These are phyloP conservation scores for Panthera uncia DNA, from an alignment of 2,113 vertebrate species.

Conservation along the genomic window DNA sequence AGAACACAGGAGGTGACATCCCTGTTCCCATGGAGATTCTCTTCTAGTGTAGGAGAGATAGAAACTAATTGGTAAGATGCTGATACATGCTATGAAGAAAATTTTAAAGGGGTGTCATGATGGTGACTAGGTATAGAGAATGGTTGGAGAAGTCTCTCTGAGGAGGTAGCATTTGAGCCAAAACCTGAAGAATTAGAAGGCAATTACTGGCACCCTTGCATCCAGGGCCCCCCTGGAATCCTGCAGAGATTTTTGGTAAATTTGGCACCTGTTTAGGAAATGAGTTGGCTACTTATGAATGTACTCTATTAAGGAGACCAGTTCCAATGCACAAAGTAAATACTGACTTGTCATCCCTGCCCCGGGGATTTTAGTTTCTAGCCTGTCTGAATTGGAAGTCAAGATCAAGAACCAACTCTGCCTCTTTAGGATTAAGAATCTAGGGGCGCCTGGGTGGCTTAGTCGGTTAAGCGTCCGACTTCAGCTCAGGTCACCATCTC, in stretches of 20 bases:
- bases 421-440: background rate
- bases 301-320: background rate
- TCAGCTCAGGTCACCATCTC: too few relatives aligned
- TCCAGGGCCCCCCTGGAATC: background rate
- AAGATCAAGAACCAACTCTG: background rate
- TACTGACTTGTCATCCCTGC: background rate
- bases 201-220: background rate
- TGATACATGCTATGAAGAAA: background rate
- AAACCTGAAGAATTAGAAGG: background rate
- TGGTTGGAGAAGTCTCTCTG: background rate
- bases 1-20: background rate
- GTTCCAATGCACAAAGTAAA: background rate
- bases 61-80: background rate
- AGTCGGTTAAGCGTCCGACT: too few relatives aligned
- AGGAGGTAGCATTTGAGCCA: background rate
- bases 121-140: background rate
- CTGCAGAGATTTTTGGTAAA: conserved; percentile 11
- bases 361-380: background rate
- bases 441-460: background rate
- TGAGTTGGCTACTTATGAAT: background rate
- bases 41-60: background rate
- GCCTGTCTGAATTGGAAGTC: conserved; percentile 14
- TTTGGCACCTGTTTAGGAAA: background rate
- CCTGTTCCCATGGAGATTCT: background rate
- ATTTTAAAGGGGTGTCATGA: background rate